A percentile compares a stretch with the other conserved stretches of the same genome.
These are phyloP conservation scores for Mycalesis mineus DNA, from an alignment of 2,888 invertebrate genomes.

Conservation along the genomic window DNA sequence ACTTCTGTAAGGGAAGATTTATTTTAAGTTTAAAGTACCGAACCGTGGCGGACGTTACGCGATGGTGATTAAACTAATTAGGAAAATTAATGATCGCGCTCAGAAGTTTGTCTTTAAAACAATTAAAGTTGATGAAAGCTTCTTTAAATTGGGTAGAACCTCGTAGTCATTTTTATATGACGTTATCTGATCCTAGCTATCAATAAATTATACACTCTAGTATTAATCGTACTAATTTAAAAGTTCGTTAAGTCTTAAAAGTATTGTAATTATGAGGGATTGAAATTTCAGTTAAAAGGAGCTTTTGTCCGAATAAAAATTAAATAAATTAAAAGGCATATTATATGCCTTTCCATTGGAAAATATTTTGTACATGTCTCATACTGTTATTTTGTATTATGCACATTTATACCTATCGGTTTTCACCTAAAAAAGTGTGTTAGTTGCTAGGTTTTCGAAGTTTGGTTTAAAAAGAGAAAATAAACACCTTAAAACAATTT, in stretches of 20 bases:
- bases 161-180: neutral
- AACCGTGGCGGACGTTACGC: constrained; percentile 52
- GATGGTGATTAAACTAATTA: constrained; percentile 66
- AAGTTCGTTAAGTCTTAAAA: neutral
- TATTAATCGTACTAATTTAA: neutral
- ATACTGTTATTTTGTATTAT: neutral
- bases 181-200: neutral
- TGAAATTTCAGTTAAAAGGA: neutral
- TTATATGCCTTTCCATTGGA: too few relatives aligned
- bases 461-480: constrained; percentile 26
- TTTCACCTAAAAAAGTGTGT: constrained; percentile 6
- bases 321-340: neutral
- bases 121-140: constrained; percentile 19
- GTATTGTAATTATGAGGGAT: neutral
- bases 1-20: constrained; percentile 22
- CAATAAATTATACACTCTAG: neutral
- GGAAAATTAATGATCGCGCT: constrained; percentile 55
- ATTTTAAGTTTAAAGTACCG: constrained; percentile 37
- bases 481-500: constrained; percentile 16
- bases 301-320: constrained; percentile 1
- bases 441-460: constrained; percentile 17
- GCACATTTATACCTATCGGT: constrained; percentile 5
- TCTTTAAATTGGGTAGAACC: constrained; percentile 13
- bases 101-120: constrained; percentile 48
- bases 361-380: neutral